A percentile compares a stretch with the other conserved stretches of the same genome.
Conservation (phyloP, 35 echinoderm and acorn worm genomes). For the Nesometra sesokonis region DNA sequence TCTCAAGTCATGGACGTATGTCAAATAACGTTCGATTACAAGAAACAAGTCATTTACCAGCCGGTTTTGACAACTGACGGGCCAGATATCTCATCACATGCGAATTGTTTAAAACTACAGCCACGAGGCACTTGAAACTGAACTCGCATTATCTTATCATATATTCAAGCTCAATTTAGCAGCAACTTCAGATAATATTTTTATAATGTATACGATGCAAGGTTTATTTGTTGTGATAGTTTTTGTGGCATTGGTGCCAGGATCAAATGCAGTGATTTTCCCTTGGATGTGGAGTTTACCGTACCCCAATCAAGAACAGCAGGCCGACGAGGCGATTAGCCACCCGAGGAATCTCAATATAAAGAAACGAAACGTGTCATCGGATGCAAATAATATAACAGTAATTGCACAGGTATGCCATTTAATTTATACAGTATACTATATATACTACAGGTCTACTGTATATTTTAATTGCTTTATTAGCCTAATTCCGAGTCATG, state of each 20-base stretch:
- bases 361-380: background rate
- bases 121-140: background rate
- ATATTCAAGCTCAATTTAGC: too few relatives aligned
- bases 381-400: background rate
- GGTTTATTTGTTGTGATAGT: background rate
- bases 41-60: background rate
- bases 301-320: background rate
- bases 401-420: background rate
- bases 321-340: background rate
- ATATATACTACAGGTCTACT: too few relatives aligned
- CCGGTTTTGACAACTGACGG: background rate
- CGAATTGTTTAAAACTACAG: background rate
- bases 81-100: background rate
- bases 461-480: too few relatives aligned
- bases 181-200: too few relatives aligned
- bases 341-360: background rate
- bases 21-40: background rate
- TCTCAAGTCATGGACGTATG: background rate
- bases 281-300: background rate
- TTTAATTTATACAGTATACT: background rate
- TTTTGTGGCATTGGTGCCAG: background rate
- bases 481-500: too few relatives aligned
- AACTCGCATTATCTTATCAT: background rate
- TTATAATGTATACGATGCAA: background rate
- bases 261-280: background rate